Evolutionary conservation across 2,888 invertebrate genomes (phyloP), one percentile per base, ranked within the genome.

Genomic region (Pristionchus entomophagus): DNA sequence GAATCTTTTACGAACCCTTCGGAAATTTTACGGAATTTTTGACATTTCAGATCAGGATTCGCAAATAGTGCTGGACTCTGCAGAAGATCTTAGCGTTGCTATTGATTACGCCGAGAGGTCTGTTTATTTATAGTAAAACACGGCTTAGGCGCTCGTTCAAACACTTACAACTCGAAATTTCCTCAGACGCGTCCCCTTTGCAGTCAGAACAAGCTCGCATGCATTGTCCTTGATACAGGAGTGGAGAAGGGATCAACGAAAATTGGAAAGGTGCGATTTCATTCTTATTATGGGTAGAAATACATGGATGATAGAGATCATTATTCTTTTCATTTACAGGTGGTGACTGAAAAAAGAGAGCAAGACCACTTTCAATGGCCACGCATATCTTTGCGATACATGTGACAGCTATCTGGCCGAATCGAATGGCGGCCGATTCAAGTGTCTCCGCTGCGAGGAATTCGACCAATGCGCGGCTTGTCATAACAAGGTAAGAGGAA

Each of bases 361-460:
- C 41, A 45, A 38, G 35, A 14, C 17, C 10, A 22, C 38, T 8
- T 82, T 41, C 38, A 29, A n/a, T 45, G 59, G 59, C 19, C 26
- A 19, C 41, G 56, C n/a, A 26, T 53, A n/a, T 14, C 19, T 38
- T 26, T 82, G 82, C n/a, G 82, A 82, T 29, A 38, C 8, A 6
- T 82, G 82, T 29, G 10, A n/a, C n/a, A 14, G 56, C 26, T 82
- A 29, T 12, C 14, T 82, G 12, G 14, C 35, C 1, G 1, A 26
- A 0, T n/a, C n/a, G 12, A 59, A 82, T 29, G 82, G 82, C 35
- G 82, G 82, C 0, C n/a, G 82, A 59, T 82, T 29, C 82, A 82
- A 59, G 59, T 82, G 82, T 38, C 38, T 19, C 56, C 26, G 56
- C 82, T 82, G 82, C 38, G 82, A 38, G 5, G 29, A 82, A 56